These are phyloP conservation scores for Schizothorax lantsangensis DNA, from an alignment of 2,797 vertebrate species.

Conservation along the genomic window DNA sequence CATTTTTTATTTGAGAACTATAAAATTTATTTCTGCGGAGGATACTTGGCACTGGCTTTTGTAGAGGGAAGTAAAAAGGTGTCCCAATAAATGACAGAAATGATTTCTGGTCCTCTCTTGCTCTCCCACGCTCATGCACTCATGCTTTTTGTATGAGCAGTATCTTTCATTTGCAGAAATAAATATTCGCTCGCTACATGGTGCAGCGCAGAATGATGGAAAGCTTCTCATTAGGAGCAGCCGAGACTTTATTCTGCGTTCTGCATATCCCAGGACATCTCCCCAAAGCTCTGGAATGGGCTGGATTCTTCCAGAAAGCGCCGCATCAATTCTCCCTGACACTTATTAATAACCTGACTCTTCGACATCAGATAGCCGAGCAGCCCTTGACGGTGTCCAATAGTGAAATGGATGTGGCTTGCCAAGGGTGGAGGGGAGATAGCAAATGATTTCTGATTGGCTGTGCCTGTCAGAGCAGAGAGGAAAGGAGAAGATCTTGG, in stretches of 20 bases:
- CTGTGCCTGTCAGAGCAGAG: constrained; percentile 41
- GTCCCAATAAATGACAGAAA: constrained; percentile 73
- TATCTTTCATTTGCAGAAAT: constrained; percentile 41
- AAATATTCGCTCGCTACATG: constrained; percentile 34
- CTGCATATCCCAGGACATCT: constrained; percentile 41
- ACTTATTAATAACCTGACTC: constrained; percentile 61
- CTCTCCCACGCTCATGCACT: constrained; percentile 38
- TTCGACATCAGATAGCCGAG: constrained; percentile 52
- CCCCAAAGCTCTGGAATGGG: constrained; percentile 18
- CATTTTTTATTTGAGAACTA: constrained; percentile 78
- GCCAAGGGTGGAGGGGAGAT: constrained; percentile 59
- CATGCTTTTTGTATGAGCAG: constrained; percentile 23
- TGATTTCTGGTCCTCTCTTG: constrained; percentile 70
- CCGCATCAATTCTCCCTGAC: constrained; percentile 58
- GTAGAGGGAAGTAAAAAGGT: constrained; percentile 60
- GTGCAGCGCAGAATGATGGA: constrained; percentile 41
- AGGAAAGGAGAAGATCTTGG: constrained; percentile 42
- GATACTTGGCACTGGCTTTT: constrained; percentile 61
- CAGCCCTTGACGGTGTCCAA: constrained; percentile 59
- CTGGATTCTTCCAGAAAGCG: constrained; percentile 23
- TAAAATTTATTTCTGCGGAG: constrained; percentile 69
- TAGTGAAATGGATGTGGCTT: constrained; percentile 64
- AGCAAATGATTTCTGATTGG: constrained; percentile 63
- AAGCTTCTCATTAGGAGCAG: constrained; percentile 40
- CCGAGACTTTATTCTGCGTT: constrained; percentile 25